Evolutionary conservation across 2,113 vertebrate genomes (phyloP), one percentile per base, ranked within the genome.

Genomic region (Myodes glareolus): DNA sequence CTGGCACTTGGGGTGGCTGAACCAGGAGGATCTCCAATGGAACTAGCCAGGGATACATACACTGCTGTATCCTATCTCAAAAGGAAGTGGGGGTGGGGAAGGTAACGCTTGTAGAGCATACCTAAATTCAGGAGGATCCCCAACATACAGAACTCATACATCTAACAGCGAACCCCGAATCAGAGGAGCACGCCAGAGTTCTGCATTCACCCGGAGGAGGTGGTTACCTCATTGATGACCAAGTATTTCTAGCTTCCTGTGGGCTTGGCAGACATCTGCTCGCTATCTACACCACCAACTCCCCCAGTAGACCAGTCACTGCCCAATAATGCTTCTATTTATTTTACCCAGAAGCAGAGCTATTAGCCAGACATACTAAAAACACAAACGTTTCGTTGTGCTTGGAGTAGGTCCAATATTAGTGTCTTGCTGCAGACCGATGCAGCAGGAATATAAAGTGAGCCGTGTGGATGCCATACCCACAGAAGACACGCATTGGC

Each of bases 331-430:
- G 75, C 85, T 61, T 88, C 91, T 95, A 81, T 96, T 97, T 96
- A 92, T 96, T 94, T 94, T 78, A 91, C 88, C 92, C 97, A 97
- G 95, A 95, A 95, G 92, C 96, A 77, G 94, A 82, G 93, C 96
- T 95, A 96, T 94, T 92, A 97, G 92, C 92, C 97, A 97, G 95
- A 95, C 96, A 88, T 87, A 94, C 97, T 91, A 78, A 94, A 97
- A 96, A 96, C 97, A 97, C 96, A 86, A 97, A 96, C 82, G 84
- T 96, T 96, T 90, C 95, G 2, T 93, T 98, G 97, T 94, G 88
- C 93, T 94, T 98, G 98, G 98, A 97, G 92, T 2, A 77, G 86
- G 75, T 98, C 98, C 97, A 98, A 55, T 55, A 84, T 97, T 61
- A 96, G 94, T 96, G 97, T 94, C 96, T 86, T 96, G 88, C 98